Conservation (phyloP, 2,888 invertebrate species). For the Ormyrus thymus region DNA sequence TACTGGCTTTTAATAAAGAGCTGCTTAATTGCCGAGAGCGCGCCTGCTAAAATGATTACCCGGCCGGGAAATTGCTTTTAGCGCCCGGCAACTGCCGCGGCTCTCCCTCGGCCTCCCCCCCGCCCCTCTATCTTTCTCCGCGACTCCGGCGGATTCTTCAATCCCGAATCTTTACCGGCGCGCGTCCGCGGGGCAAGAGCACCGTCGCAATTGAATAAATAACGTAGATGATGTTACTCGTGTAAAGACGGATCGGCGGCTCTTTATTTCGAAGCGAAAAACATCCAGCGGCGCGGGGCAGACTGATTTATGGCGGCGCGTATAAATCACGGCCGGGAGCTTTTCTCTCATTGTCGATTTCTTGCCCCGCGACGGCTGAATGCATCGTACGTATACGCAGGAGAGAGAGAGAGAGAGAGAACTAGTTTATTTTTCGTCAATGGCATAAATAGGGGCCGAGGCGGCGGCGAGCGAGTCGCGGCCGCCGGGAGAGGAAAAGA, state of each 20-base stretch:
- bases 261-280: slow-evolving; percentile 10
- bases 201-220: too few species aligned
- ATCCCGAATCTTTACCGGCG: too few species aligned
- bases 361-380: too few species aligned
- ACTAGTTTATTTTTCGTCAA: slow-evolving; percentile 28
- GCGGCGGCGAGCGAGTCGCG: too few species aligned
- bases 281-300: background rate
- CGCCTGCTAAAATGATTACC: slow-evolving; percentile 28
- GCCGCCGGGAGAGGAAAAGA: too few species aligned
- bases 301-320: slow-evolving; percentile 32
- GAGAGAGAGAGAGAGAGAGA: too few species aligned
- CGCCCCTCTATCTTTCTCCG: background rate
- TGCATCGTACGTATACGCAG: background rate
- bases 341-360: slow-evolving; percentile 11
- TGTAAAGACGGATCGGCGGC: slow-evolving; percentile 3
- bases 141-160: background rate
- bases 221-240: too few species aligned
- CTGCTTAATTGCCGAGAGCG: slow-evolving; percentile 38
- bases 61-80: slow-evolving; percentile 51
- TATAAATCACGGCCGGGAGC: slow-evolving; percentile 37
- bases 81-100: slow-evolving; percentile 5
- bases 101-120: background rate
- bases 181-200: too few species aligned
- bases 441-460: slow-evolving; percentile 5
- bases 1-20: slow-evolving; percentile 49